phyloP scores from a whole-genome alignment of 2,797 vertebrate species.

The Scleropages formosus region DNA sequence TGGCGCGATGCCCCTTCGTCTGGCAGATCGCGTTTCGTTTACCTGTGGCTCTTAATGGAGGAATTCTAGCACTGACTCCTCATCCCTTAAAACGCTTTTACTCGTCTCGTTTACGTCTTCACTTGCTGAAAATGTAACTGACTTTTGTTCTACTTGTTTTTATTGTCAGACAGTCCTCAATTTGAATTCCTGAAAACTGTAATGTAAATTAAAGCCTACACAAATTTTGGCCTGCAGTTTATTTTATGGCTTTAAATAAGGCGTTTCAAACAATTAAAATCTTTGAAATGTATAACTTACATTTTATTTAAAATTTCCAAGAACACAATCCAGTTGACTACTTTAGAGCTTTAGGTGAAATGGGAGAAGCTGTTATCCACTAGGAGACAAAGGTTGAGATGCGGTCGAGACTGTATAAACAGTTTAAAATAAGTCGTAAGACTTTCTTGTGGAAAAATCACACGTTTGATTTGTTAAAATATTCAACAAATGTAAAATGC shows the following conservation, averaged over 20 bases:
- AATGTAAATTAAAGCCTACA: constrained; percentile 25
- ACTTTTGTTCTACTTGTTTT: constrained; percentile 48
- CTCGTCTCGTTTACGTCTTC: constrained; percentile 51
- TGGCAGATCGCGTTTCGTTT: constrained; percentile 75
- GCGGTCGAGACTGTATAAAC: constrained; percentile 32
- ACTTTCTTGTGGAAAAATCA: constrained; percentile 25
- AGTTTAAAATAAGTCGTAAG: constrained; percentile 28
- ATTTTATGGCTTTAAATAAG: constrained; percentile 29
- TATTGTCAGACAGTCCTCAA: constrained; percentile 38
- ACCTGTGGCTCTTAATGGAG: constrained; percentile 66
- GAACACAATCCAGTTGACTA: background rate
- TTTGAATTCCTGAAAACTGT: constrained; percentile 25
- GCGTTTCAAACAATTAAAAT: constrained; percentile 26
- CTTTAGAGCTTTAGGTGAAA: constrained; percentile 22
- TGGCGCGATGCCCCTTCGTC: constrained; percentile 68
- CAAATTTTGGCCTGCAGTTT: constrained; percentile 23
- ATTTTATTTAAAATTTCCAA: constrained; percentile 11
- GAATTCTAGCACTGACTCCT: constrained; percentile 65
- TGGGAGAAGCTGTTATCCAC: constrained; percentile 1
- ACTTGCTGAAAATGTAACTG: constrained; percentile 45
- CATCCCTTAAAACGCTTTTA: constrained; percentile 65
- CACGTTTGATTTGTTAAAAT: constrained; percentile 28
- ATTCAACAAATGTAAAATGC: constrained; percentile 18
- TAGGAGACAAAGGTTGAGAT: constrained; percentile 18
- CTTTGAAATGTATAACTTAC: constrained; percentile 30